Evolutionary conservation across 2,797 vertebrate species (phyloP), one percentile per base, ranked within the genome.

Genomic region (Melanogrammus aeglefinus): DNA sequence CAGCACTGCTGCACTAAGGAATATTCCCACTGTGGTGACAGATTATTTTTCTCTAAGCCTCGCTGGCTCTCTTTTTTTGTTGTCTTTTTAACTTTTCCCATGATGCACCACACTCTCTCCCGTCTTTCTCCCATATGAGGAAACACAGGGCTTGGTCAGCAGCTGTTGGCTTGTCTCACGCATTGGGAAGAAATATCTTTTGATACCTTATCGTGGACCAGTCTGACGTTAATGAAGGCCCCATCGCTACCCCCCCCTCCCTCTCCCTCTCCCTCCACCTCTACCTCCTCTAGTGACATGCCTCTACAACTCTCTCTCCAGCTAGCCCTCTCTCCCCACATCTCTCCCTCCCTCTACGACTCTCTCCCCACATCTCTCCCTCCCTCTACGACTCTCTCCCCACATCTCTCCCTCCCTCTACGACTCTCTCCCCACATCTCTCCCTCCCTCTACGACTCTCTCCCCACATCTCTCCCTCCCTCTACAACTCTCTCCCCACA

Each of bases 1-100:
- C 92, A 92, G 91, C 83, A 81, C 78, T 78, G 87, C 86, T 82
- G 88, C 81, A 84, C 83, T 86, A 85, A 86, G 87, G 87, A 87
- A 84, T 76, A 81, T 88, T 84, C 80, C 80, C 87, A 92, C 88
- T 92, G 88, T 79, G 76, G 86, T 92, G 91, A 91, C 90, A 90
- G 82, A 88, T 91, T 72, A 83, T 87, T 91, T 92, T 92, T 89
- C 88, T 90, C 83, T 86, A 21, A 9, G n/a, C 39, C 38, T 38
- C 31, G 24, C 38, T 51, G 14, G 14, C 47, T 51, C 44, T 14
- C 16, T 57, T 7, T 21, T 21, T 44, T 44, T 44, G 41, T 44
- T 44, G 41, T 44, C 14, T 16, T 44, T 44, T 44, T 44, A n/a
- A 24, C 29, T 24, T 85, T 87, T 88, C 87, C 89, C 86, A 86